A percentile compares a stretch with the other conserved stretches of the same genome.
phyloP scores from a whole-genome alignment of 2,888 invertebrate genomes.

The Drosophila crucigera region DNA sequence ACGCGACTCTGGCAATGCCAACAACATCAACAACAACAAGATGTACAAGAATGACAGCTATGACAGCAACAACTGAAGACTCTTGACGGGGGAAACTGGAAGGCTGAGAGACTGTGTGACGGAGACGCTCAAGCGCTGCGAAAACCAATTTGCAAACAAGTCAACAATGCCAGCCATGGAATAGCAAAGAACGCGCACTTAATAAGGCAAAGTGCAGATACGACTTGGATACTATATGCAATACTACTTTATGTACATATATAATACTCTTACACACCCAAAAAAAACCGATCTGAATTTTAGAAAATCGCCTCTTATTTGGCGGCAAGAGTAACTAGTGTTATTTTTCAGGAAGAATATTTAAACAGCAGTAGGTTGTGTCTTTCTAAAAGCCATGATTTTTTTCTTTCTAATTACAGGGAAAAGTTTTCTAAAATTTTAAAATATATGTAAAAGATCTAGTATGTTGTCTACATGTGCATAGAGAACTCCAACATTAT shows the following conservation, averaged over 20 bases:
- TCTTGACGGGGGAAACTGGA: constrained; percentile 1
- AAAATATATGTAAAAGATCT: not conserved
- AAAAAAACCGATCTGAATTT: not conserved
- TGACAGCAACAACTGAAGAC: constrained; percentile 35
- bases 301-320: not conserved
- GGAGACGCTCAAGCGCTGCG: constrained; percentile 50
- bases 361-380: not conserved
- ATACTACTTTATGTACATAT: constrained; percentile 10
- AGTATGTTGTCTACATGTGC: not conserved
- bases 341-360: not conserved
- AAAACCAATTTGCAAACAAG: constrained; percentile 81
- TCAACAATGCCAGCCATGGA: constrained; percentile 63
- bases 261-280: not conserved
- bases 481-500: not conserved
- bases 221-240: constrained; percentile 3
- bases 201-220: constrained; percentile 74
- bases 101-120: constrained; percentile 11
- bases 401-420: not conserved
- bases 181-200: constrained; percentile 60
- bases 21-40: constrained; percentile 28
- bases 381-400: not conserved
- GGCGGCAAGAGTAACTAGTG: not conserved
- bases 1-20: constrained; percentile 37
- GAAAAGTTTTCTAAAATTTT: not conserved
- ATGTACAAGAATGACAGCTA: constrained; percentile 47